phyloP scores from a whole-genome alignment of 1,140 invertebrate genomes.

The Anagrus nilaparvatae region DNA sequence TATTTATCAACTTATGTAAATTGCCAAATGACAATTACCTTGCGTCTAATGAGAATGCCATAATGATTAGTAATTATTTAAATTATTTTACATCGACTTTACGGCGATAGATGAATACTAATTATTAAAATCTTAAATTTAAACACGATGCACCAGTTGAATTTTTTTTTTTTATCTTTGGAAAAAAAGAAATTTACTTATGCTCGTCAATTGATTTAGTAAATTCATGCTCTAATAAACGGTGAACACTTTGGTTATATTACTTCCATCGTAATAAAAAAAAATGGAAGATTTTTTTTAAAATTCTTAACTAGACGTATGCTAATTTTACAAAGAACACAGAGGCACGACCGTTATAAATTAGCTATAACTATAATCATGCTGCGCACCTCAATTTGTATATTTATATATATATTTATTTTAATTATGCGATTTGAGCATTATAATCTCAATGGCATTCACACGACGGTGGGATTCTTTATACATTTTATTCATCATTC shows the following conservation, averaged over 20 bases:
- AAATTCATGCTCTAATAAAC: constrained; percentile 12
- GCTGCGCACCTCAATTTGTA: not conserved
- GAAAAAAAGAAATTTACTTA: constrained; percentile 2
- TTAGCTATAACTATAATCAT: too few species aligned
- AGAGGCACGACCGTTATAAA: constrained; percentile 13
- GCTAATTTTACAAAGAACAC: constrained; percentile 32
- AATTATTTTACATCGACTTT: too few species aligned
- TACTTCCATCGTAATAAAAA: constrained; percentile 21
- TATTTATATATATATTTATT: constrained; percentile 8
- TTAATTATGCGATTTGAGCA: constrained; percentile 15
- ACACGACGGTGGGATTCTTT: constrained; percentile 13
- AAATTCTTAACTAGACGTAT: constrained; percentile 26
- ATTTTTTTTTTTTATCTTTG: constrained; percentile 15
- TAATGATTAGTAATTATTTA: constrained; percentile 13
- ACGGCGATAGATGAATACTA: too few species aligned
- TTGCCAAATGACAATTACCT: constrained; percentile 13
- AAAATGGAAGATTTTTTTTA: constrained; percentile 22
- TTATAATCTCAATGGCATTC: constrained; percentile 15
- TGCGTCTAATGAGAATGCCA: constrained; percentile 17
- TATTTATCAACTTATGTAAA: constrained; percentile 14
- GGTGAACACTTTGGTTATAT: constrained; percentile 30
- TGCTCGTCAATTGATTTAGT: not conserved
- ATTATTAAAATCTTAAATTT: constrained; percentile 14
- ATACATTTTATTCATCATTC: too few species aligned
- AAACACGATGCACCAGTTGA: constrained; percentile 15